Conservation (phyloP, 2,113 vertebrate genomes). For the Cebidichthys violaceus region DNA sequence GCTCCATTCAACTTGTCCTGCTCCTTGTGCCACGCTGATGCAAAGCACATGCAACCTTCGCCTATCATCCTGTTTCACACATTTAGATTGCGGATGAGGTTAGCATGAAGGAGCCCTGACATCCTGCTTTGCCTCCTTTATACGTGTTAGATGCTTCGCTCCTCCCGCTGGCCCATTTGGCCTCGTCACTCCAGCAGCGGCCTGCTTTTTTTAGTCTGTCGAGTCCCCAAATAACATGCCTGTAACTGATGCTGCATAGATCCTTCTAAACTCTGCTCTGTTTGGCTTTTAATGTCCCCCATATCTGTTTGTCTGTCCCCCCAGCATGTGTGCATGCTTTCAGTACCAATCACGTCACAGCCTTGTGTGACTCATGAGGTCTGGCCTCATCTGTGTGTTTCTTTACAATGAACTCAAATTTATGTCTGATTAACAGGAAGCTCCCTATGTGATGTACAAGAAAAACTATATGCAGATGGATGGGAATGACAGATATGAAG, state of each 20-base stretch:
- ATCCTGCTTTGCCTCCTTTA: conserved; percentile 55
- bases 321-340: conserved; percentile 57
- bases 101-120: conserved; percentile 65
- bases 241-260: conserved; percentile 34
- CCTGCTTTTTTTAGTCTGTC: conserved; percentile 53
- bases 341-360: conserved; percentile 24
- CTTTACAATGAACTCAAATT: conserved; percentile 71
- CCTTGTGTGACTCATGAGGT: conserved; percentile 54
- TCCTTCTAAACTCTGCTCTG: conserved; percentile 40
- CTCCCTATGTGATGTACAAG: conserved; percentile 99
- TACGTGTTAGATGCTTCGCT: conserved; percentile 51
- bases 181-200: conserved; percentile 43
- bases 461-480: conserved; percentile 96
- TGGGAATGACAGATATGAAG: conserved; percentile 99
- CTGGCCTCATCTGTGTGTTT: conserved; percentile 45
- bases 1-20: conserved; percentile 63
- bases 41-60: conserved; percentile 66
- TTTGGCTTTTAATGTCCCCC: conserved; percentile 48
- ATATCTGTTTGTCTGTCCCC: conserved; percentile 35
- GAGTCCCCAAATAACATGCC: conserved; percentile 24
- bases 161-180: conserved; percentile 36
- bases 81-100: conserved; percentile 44
- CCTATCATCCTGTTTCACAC: conserved; percentile 44
- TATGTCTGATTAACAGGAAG: conserved; percentile 92
- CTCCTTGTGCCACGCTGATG: conserved; percentile 51